Base-by-base conservation (phyloP, 2,113 vertebrate genomes). In the Paramisgurnus dabryanus region DNA sequence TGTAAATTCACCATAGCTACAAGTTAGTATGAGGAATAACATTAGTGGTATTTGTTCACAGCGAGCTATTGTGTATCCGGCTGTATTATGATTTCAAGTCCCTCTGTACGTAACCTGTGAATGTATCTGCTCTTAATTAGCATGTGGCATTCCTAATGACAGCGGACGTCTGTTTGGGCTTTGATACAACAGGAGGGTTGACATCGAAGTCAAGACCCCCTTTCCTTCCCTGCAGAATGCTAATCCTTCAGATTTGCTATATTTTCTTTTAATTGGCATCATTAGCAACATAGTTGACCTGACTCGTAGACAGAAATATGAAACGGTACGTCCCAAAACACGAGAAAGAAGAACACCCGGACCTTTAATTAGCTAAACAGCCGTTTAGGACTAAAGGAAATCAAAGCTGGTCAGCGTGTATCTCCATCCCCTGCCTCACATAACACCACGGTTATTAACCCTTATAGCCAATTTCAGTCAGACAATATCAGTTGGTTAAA, bases 251-350 rank as follows among this genome's bases (percentile, higher is more conserved):
- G 83, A 89, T 86, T 85, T 80, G 80, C 83, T 85, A 86, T 90
- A 89, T 90, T 92, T 91, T 87, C 84, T 87, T 89, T 91, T 93
- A 93, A 92, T 89, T 89, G 91, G 88, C 88, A 83, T 92, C 91
- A 91, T 93, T 92, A 92, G 90, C 68, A 83, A 87, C 90, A 86
- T 80, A 55, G 86, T 85, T 83, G 43, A 87, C 85, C 89, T 81
- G 84, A 67, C 49, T 79, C 78, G 87, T 85, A 86, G 82, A 87
- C 86, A 86, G 87, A 67, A 90, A 91, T 87, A 87, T 78, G 72
- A 80, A 87, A 83, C 86, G 85, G 82, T 82, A 18, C 50, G 6
- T 10, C 17, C 75, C 39, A 64, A 87, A 83, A 83, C 49, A n/a
- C 22, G 67, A 75, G 49, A 76, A 43, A 55, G 53, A 50, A 80